These are phyloP conservation scores for Atherinosoma microstoma DNA, from an alignment of 2,797 vertebrate species.

Conservation along the genomic window DNA sequence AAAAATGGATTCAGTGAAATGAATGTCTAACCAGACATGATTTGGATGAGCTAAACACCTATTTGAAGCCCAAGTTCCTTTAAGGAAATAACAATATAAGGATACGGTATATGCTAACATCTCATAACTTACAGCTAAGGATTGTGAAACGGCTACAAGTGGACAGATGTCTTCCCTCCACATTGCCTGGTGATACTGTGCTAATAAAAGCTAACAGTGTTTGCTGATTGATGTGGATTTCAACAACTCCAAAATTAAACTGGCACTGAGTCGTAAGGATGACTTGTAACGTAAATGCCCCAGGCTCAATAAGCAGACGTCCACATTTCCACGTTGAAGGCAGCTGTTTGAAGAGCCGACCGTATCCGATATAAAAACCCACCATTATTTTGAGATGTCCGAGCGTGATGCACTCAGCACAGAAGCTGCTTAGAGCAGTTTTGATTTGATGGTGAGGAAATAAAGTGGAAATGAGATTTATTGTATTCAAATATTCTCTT, in stretches of 20 bases:
- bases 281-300: neutral
- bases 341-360: neutral
- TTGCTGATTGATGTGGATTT: neutral
- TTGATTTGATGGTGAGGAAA: neutral
- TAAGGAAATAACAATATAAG: neutral
- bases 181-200: neutral
- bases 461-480: neutral
- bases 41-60: neutral
- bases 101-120: neutral
- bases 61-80: neutral
- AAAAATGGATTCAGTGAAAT: constrained; percentile 28
- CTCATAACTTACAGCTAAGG: neutral
- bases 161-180: neutral
- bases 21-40: constrained; percentile 17
- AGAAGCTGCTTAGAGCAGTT: neutral
- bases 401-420: neutral
- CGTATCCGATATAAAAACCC: neutral
- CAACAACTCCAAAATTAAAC: neutral
- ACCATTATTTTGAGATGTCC: neutral
- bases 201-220: neutral
- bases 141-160: neutral
- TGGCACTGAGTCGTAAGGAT: neutral
- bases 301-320: neutral
- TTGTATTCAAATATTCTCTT: constrained; percentile 1
- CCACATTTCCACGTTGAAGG: neutral